A percentile compares a stretch with the other conserved stretches of the same genome.
These are phyloP conservation scores for Gavialis gangeticus DNA, from an alignment of 2,113 vertebrate species.

Conservation along the genomic window DNA sequence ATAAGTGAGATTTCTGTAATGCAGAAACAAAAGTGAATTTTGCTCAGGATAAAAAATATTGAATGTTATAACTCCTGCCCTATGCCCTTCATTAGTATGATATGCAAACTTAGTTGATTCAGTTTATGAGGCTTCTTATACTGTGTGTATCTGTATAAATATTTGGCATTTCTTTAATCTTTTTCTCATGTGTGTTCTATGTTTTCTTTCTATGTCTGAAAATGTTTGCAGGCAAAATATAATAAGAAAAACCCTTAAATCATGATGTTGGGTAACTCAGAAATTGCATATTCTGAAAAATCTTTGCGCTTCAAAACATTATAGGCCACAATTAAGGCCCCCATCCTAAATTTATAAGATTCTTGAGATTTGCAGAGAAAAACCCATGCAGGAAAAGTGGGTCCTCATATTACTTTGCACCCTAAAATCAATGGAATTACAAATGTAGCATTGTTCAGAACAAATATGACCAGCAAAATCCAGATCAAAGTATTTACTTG, in stretches of 20 bases:
- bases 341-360: constrained; percentile 41
- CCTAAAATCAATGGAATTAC: neutral
- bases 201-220: constrained; percentile 49
- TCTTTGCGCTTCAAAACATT: constrained; percentile 54
- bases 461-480: neutral
- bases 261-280: constrained; percentile 34
- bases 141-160: neutral
- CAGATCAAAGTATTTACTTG: neutral
- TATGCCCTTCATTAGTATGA: constrained; percentile 24
- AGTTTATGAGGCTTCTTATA: neutral
- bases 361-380: constrained; percentile 5
- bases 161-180: neutral
- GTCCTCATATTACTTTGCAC: neutral
- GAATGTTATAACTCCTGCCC: neutral
- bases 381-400: constrained; percentile 11
- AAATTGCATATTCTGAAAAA: constrained; percentile 37
- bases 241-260: constrained; percentile 35
- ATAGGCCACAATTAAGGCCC: constrained; percentile 39
- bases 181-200: neutral
- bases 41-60: neutral
- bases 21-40: neutral
- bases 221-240: constrained; percentile 39
- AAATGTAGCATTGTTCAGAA: neutral
- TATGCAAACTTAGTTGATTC: neutral
- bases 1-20: neutral